phyloP scores from a whole-genome alignment of 2,113 vertebrate species.

The Bufo bufo region DNA sequence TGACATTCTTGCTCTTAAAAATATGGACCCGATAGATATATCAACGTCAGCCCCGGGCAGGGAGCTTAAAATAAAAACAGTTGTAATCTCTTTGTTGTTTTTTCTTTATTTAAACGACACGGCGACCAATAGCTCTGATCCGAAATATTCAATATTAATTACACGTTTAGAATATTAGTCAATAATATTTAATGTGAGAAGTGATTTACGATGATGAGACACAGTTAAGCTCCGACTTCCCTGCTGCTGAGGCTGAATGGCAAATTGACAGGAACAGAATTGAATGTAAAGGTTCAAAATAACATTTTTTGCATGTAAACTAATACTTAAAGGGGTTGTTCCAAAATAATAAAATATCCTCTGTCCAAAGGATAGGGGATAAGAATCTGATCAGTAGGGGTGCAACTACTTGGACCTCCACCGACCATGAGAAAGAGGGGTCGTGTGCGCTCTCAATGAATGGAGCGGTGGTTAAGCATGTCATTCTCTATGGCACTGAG shows the following conservation, averaged over 20 bases:
- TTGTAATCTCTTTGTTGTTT: background rate
- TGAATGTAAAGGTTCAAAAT: background rate
- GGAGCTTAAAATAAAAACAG: conserved; percentile 29
- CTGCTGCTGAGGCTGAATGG: background rate
- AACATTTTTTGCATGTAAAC: background rate
- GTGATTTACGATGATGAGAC: conserved; percentile 25
- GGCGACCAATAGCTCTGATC: conserved; percentile 3
- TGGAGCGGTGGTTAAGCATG: no score
- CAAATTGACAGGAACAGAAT: background rate
- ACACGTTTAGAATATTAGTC: conserved; percentile 41
- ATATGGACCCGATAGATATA: conserved; percentile 42
- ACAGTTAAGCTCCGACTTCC: background rate
- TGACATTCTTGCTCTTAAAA: conserved; percentile 50
- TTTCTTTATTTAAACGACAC: conserved; percentile 10
- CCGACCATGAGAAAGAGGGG: no score
- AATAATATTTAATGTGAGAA: conserved; percentile 34
- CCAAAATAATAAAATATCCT: no score
- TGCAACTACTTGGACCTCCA: no score
- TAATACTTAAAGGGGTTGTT: background rate
- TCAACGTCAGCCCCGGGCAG: conserved; percentile 39
- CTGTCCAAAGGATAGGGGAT: no score
- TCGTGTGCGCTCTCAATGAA: no score
- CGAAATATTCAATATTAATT: conserved; percentile 45
- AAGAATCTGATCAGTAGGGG: no score
- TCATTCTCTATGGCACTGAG: no score